Evolutionary conservation across 2,113 vertebrate species (phyloP).

Genomic region (Pelecanoides urinatrix): DNA sequence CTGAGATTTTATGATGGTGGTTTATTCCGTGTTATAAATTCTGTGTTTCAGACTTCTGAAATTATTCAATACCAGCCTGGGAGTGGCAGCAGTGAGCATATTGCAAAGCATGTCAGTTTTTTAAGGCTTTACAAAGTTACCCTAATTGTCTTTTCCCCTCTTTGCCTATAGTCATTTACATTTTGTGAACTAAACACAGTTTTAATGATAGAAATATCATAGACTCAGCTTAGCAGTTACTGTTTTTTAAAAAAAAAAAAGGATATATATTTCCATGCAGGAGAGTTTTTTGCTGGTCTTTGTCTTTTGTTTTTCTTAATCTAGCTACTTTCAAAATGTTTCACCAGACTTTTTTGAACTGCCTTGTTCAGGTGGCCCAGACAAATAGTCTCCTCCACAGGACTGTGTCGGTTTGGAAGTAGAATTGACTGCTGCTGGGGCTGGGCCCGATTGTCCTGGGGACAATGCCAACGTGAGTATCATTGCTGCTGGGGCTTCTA

Average conservation of each 20-base stretch:
- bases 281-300: neutral
- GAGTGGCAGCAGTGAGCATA: slow-evolving; percentile 18
- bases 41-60: neutral
- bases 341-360: neutral
- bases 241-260: neutral
- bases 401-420: slow-evolving; percentile 90
- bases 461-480: slow-evolving; percentile 97
- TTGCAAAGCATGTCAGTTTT: neutral
- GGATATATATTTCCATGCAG: rapidly evolving
- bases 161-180: neutral
- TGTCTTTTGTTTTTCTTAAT: neutral
- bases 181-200: neutral
- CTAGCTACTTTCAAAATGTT: neutral
- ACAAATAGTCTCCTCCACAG: slow-evolving; percentile 84
- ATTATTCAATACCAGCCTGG: neutral
- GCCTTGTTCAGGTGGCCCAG: slow-evolving; percentile 88
- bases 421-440: slow-evolving; percentile 98
- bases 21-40: neutral
- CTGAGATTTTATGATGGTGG: neutral
- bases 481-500: slow-evolving; percentile 52
- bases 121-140: neutral
- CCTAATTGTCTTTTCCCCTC: neutral
- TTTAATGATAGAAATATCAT: neutral
- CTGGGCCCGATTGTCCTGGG: slow-evolving; percentile 90
- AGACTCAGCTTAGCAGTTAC: neutral